These are phyloP conservation scores for Emys orbicularis DNA, from an alignment of 2,797 vertebrate species.

Conservation along the genomic window DNA sequence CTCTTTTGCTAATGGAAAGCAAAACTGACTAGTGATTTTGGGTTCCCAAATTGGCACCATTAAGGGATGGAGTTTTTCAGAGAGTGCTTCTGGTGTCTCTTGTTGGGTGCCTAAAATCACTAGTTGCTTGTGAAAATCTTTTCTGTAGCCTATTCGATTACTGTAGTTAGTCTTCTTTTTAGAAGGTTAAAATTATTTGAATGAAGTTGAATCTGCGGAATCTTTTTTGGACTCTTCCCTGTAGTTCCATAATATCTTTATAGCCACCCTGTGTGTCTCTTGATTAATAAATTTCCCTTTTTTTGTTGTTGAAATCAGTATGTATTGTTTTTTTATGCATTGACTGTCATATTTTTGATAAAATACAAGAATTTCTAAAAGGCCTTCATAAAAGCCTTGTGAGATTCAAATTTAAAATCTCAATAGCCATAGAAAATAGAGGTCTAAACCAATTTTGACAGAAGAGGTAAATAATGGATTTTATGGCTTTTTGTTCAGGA, in stretches of 20 bases:
- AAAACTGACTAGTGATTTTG: not conserved
- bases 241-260: not conserved
- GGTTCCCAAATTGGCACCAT: rapidly evolving
- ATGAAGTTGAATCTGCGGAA: not conserved
- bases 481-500: conserved; percentile 11
- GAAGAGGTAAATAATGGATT: conserved; percentile 5
- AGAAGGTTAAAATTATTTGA: not conserved
- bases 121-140: not conserved
- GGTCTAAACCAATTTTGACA: not conserved
- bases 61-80: not conserved
- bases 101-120: not conserved
- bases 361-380: not conserved
- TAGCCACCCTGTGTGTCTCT: not conserved
- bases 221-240: not conserved
- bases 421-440: not conserved
- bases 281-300: not conserved
- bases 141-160: not conserved
- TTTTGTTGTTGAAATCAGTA: not conserved
- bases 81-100: rapidly evolving
- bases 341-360: not conserved
- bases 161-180: not conserved
- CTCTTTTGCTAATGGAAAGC: not conserved
- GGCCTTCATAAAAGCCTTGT: not conserved
- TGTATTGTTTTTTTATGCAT: not conserved
- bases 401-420: not conserved